Evolutionary conservation across 2,888 invertebrate genomes (phyloP), one percentile per base, ranked within the genome.

Genomic region (Sphaeridia pumilis): DNA sequence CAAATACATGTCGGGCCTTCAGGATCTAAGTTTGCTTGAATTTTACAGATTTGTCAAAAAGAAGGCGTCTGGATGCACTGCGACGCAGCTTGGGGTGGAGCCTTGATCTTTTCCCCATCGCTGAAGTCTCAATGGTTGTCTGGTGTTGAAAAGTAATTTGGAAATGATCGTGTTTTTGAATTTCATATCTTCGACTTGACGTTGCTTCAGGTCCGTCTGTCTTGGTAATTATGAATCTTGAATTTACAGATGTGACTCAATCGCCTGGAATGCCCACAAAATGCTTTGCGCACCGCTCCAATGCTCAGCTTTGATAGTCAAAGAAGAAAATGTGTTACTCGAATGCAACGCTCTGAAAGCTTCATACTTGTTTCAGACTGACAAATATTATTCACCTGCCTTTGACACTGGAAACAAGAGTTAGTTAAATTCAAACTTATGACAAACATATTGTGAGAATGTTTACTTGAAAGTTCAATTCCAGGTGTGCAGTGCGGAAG

Each of bases 321-420:
- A 75, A 25, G 73, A 78, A 49, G 74, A 75, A 58, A 76, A 79
- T 1, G 67, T 81, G 2, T 69, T 87, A 45, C 78, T 81, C 61
- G 72, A 76, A 53, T 78, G 80, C 44, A 87, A 87, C 67, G 79
- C 81, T 20, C 78, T 82, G 0, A 76, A 81, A 0, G 87, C 84
- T 0, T 77, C 77, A 52, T 87, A 87, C 67, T 75, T 87, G 27
- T 87, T 87, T 68, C 86, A 87, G 66, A 83, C 82, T 67, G 87
- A 87, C 67, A 87, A 87, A 71, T 85, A 83, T 71, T 87, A 87
- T 65, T 84, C 86, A 67, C 78, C 82, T 0, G 73, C 76, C 2
- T 87, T 82, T 69, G 87, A 87, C 64, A 82, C 82, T 0, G 87
- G 87, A 0, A 86, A 87, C 66, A 92, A 90, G 71, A 87, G 88